Conservation (phyloP, 1,140 invertebrate species). For the Sogatella furcifera region DNA sequence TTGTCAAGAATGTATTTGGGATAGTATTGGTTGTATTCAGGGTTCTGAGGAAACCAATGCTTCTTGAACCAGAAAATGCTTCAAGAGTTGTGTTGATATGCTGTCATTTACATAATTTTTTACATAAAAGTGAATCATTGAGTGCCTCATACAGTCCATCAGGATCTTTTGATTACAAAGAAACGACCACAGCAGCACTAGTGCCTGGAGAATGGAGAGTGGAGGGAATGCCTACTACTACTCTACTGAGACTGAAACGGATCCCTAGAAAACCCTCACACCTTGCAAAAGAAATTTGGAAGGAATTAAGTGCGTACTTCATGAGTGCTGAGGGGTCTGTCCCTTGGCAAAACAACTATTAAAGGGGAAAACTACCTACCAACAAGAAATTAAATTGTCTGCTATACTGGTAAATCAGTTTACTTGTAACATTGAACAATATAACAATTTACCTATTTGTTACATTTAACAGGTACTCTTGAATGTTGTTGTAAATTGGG, state of each 20-base stretch:
- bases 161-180: slow-evolving; percentile 3
- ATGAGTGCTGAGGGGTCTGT: slow-evolving; percentile 12
- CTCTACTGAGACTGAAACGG: slow-evolving; percentile 6
- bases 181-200: not conserved
- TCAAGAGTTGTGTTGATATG: slow-evolving; percentile 8
- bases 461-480: too few species aligned
- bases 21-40: slow-evolving; percentile 14
- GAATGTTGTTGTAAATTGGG: too few species aligned
- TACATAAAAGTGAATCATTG: slow-evolving; percentile 13
- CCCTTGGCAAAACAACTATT: slow-evolving; percentile 12
- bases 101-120: slow-evolving; percentile 12
- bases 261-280: slow-evolving; percentile 6
- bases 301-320: slow-evolving; percentile 1
- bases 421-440: too few species aligned
- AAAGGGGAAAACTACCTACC: not conserved
- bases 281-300: not conserved
- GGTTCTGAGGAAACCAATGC: slow-evolving; percentile 16
- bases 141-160: slow-evolving; percentile 3
- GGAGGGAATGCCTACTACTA: slow-evolving; percentile 5
- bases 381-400: too few species aligned
- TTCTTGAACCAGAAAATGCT: slow-evolving; percentile 15
- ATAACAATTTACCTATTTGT: too few species aligned
- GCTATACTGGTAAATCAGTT: too few species aligned
- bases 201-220: slow-evolving; percentile 2
- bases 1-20: slow-evolving; percentile 13